Evolutionary conservation across 2,797 vertebrate species (phyloP).

Genomic region (Sternarchorhynchus goeldii): DNA sequence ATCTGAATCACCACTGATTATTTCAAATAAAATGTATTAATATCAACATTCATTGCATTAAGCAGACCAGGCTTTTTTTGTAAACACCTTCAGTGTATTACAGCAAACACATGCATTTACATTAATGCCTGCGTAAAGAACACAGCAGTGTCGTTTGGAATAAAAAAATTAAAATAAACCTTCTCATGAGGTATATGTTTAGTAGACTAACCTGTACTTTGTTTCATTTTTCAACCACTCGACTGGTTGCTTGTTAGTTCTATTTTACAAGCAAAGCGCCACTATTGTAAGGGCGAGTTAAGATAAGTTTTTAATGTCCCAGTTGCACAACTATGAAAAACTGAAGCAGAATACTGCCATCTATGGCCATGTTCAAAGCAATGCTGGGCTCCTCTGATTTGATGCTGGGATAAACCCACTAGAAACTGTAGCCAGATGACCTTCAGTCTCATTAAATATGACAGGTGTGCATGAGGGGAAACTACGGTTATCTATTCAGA

Average conservation of each 20-base stretch:
- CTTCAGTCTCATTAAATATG: neutral
- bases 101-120: no score
- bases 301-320: constrained; percentile 19
- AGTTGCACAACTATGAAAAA: constrained; percentile 58
- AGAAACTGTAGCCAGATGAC: neutral
- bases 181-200: neutral
- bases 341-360: constrained; percentile 83
- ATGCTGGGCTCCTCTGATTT: constrained; percentile 54
- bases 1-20: neutral
- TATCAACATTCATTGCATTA: neutral
- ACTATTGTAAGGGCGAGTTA: constrained; percentile 14
- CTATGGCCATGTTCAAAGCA: constrained; percentile 76
- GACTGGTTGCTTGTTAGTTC: neutral
- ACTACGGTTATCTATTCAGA: neutral
- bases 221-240: neutral
- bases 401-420: neutral
- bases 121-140: no score
- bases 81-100: no score
- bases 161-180: neutral
- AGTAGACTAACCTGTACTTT: neutral
- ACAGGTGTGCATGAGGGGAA: neutral
- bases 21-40: neutral
- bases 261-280: constrained; percentile 4
- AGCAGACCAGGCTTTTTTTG: no score
- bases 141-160: no score